Evolutionary conservation across 2,888 invertebrate species (phyloP).

Genomic region (Endotricha flammealis): DNA sequence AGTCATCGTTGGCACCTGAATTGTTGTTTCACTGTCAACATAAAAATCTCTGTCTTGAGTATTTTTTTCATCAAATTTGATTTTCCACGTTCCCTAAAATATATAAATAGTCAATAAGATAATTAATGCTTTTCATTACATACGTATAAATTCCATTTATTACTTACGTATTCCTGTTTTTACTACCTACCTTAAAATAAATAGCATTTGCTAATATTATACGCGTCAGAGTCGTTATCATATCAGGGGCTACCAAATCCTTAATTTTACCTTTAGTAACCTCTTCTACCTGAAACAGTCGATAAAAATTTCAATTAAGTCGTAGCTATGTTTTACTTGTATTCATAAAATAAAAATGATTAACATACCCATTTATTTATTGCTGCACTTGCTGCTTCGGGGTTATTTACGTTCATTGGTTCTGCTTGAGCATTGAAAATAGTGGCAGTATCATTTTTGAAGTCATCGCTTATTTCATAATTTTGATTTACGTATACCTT

Average conservation of each 20-base stretch:
- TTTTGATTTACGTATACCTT: constrained; percentile 15
- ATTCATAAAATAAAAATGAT: constrained; percentile 17
- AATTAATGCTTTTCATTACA: background rate
- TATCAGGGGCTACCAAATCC: constrained; percentile 27
- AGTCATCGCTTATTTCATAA: constrained; percentile 11
- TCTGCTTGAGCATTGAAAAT: constrained; percentile 12
- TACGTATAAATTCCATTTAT: no score
- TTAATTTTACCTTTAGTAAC: constrained; percentile 36
- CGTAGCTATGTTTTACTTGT: constrained; percentile 23
- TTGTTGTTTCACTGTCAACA: constrained; percentile 12
- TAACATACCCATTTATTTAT: constrained; percentile 18
- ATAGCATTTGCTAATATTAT: constrained; percentile 40
- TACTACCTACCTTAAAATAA: constrained; percentile 38
- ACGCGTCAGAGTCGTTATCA: constrained; percentile 28
- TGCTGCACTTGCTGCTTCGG: constrained; percentile 5
- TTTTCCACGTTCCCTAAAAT: constrained; percentile 24
- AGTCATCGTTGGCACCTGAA: constrained; percentile 21
- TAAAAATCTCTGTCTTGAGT: constrained; percentile 20
- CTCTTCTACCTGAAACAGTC: constrained; percentile 37
- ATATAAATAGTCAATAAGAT: constrained; percentile 3
- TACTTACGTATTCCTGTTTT: background rate
- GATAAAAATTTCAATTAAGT: constrained; percentile 11
- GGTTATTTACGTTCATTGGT: constrained; percentile 11
- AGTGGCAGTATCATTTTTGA: constrained; percentile 7
- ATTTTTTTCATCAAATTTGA: constrained; percentile 16